phyloP scores from a whole-genome alignment of 2,113 vertebrate genomes.

The Sapayoa aenigma region DNA sequence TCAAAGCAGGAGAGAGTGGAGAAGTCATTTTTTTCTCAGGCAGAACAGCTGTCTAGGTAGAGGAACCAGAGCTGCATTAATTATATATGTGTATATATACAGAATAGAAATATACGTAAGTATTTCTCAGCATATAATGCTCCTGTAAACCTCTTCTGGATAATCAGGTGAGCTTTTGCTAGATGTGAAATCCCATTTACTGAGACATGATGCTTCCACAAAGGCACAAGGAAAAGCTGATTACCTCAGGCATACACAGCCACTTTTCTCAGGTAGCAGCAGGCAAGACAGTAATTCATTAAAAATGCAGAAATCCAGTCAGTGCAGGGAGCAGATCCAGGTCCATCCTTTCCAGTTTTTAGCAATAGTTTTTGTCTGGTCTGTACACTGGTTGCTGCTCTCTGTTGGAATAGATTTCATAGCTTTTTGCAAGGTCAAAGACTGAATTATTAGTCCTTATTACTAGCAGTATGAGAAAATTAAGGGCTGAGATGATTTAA shows the following conservation, averaged over 20 bases:
- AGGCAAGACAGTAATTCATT: not conserved
- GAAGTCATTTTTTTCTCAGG: slow-evolving; percentile 56
- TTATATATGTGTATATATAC: not conserved
- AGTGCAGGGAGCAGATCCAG: not conserved
- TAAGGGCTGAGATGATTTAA: not conserved
- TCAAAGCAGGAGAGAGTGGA: slow-evolving; percentile 41
- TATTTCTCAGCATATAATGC: slow-evolving; percentile 73
- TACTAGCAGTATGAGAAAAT: not conserved
- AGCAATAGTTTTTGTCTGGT: not conserved
- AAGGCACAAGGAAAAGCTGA: not conserved
- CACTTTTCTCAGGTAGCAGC: not conserved
- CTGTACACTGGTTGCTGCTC: not conserved
- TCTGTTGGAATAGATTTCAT: not conserved
- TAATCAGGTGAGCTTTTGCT: slow-evolving; percentile 67
- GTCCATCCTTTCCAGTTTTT: not conserved
- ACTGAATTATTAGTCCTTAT: not conserved
- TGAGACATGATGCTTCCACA: not conserved
- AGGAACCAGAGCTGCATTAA: slow-evolving; percentile 69
- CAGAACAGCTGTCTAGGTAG: slow-evolving; percentile 65
- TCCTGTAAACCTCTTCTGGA: slow-evolving; percentile 72
- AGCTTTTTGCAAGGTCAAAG: not conserved
- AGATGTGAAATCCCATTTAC: not conserved
- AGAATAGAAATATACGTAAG: not conserved
- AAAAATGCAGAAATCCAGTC: not conserved
- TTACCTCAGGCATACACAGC: not conserved